Conservation (phyloP, 2,113 vertebrate species). For the Bungarus multicinctus region DNA sequence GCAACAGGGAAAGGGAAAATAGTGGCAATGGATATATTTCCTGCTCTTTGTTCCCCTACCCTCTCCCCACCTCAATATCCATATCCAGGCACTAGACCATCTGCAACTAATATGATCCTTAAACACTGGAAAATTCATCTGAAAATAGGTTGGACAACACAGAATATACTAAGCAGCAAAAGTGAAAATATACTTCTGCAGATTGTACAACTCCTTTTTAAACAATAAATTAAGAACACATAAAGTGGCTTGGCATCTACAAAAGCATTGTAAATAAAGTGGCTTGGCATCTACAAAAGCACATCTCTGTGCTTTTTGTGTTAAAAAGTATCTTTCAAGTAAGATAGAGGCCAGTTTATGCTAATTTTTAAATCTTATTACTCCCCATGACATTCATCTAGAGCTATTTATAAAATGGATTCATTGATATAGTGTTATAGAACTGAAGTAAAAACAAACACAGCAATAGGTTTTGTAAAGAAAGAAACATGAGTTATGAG, state of each 20-base stretch:
- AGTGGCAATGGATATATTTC: neutral
- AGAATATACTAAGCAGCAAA: neutral
- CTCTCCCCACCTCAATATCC: neutral
- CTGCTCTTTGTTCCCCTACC: neutral
- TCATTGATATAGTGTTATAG: neutral
- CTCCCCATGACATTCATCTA: conserved; percentile 7
- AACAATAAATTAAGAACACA: neutral
- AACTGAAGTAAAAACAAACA: neutral
- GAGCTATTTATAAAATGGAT: neutral
- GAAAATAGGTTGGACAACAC: neutral
- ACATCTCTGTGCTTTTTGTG: neutral
- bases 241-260: neutral
- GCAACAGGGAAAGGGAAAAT: neutral
- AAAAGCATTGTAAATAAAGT: neutral
- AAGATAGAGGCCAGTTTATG: neutral
- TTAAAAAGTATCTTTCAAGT: neutral
- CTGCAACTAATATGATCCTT: neutral
- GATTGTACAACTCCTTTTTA: neutral
- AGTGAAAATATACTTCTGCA: neutral
- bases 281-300: neutral
- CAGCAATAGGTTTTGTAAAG: neutral
- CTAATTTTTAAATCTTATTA: conserved; percentile 16
- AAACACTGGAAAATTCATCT: neutral
- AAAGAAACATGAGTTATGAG: neutral
- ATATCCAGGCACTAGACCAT: neutral